A percentile compares a stretch with the other conserved stretches of the same genome.
Evolutionary conservation across 2,888 invertebrate genomes (phyloP).

Genomic region (Cephus runcator): DNA sequence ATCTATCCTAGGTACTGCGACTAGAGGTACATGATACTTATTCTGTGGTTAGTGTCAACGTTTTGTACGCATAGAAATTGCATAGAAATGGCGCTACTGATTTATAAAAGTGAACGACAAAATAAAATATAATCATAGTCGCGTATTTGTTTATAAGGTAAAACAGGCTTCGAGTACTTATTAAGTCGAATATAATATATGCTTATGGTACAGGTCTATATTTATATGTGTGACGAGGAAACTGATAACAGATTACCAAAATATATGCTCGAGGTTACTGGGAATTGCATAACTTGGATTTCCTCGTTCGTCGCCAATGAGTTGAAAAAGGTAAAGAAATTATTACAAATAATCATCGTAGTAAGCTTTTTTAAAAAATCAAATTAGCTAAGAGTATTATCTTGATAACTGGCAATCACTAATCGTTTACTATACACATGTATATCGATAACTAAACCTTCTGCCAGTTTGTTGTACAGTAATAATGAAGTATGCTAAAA

Average conservation of each 20-base stretch:
- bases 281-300: not conserved
- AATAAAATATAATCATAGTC: not conserved
- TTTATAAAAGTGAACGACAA: not conserved
- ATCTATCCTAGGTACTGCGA: not conserved
- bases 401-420: not conserved
- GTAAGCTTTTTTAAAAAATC: not conserved
- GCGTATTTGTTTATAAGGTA: not conserved
- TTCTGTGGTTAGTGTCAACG: not conserved
- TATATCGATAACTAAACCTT: not conserved
- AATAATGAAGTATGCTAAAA: slow-evolving; percentile 13
- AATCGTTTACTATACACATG: not conserved
- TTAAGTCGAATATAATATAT: not conserved
- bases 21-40: not conserved
- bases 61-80: not conserved
- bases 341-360: not conserved
- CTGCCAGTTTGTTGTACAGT: not conserved
- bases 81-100: not conserved
- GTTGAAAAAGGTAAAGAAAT: not conserved
- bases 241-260: not conserved
- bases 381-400: not conserved
- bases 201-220: not conserved
- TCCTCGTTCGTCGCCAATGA: not conserved
- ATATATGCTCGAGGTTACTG: not conserved
- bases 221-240: not conserved
- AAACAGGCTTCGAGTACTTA: not conserved